Conservation (phyloP, 2,888 invertebrate species). For the Peribatodes rhomboidaria region DNA sequence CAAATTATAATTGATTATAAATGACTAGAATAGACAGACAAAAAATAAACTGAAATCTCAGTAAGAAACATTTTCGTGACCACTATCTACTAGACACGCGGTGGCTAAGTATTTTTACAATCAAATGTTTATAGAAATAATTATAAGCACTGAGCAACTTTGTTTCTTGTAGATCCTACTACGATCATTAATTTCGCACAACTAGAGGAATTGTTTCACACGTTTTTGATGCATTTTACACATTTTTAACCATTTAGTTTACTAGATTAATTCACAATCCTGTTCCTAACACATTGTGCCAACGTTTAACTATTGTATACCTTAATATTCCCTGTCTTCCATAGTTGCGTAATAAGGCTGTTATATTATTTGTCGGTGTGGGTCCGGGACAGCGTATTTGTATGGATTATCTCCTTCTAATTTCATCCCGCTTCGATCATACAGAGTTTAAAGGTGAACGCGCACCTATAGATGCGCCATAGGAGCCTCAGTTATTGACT, state of each 20-base stretch:
- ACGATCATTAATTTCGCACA: constrained; percentile 46
- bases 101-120: constrained; percentile 15
- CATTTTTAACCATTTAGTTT: constrained; percentile 35
- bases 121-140: constrained; percentile 19
- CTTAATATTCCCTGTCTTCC: constrained; percentile 81
- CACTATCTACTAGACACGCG: background rate
- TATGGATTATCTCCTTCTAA: background rate
- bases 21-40: too few relatives aligned
- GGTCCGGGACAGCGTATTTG: background rate
- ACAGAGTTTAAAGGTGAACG: too few relatives aligned
- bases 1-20: too few relatives aligned
- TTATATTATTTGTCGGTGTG: background rate
- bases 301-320: constrained; percentile 67
- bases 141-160: constrained; percentile 17
- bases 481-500: too few relatives aligned
- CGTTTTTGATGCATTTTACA: constrained; percentile 52
- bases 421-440: too few relatives aligned
- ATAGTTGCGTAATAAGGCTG: constrained; percentile 58
- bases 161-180: constrained; percentile 26
- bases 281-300: constrained; percentile 81
- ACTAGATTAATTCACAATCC: constrained; percentile 62
- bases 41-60: too few relatives aligned
- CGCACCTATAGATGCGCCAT: too few relatives aligned
- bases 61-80: too few relatives aligned
- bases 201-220: constrained; percentile 46